Conservation (phyloP, 30 jellyfish, hydroid and myxozoan species). For the Pelagia noctiluca region DNA sequence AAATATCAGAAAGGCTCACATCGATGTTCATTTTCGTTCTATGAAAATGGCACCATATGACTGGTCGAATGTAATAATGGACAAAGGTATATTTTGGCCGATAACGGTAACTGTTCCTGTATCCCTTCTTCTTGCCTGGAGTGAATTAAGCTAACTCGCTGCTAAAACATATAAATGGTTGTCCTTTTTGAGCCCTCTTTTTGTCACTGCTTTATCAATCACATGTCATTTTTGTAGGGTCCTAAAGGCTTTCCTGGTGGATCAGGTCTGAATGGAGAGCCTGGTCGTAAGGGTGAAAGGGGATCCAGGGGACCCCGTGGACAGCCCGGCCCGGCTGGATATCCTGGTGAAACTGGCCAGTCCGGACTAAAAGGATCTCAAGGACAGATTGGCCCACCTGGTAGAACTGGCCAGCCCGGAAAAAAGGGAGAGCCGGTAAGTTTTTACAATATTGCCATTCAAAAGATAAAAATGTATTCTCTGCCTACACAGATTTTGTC, state of each 20-base stretch:
- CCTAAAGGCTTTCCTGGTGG: conserved; percentile 39
- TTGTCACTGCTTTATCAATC: background rate
- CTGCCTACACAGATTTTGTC: too few relatives aligned
- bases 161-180: too few relatives aligned
- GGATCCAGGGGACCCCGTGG: conserved; percentile 91
- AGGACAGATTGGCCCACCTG: conserved; percentile 75
- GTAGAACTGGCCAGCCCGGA: conserved; percentile 78
- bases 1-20: too few relatives aligned
- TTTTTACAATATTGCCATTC: too few relatives aligned
- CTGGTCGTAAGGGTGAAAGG: conserved; percentile 69
- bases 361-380: conserved; percentile 75
- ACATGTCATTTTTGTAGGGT: conserved; percentile 26
- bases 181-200: background rate
- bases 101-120: too few relatives aligned
- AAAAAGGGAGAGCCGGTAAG: conserved; percentile 83
- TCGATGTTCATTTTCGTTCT: too few relatives aligned
- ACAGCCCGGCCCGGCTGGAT: conserved; percentile 77
- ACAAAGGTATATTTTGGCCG: too few relatives aligned
- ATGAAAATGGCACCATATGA: too few relatives aligned
- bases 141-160: too few relatives aligned
- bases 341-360: conserved; percentile 83
- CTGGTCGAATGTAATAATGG: too few relatives aligned
- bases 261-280: conserved; percentile 50
- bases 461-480: too few relatives aligned
- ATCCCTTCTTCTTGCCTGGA: too few relatives aligned